phyloP scores from a whole-genome alignment of 2,888 invertebrate species.

The Hirtodrosophila trivittata region DNA sequence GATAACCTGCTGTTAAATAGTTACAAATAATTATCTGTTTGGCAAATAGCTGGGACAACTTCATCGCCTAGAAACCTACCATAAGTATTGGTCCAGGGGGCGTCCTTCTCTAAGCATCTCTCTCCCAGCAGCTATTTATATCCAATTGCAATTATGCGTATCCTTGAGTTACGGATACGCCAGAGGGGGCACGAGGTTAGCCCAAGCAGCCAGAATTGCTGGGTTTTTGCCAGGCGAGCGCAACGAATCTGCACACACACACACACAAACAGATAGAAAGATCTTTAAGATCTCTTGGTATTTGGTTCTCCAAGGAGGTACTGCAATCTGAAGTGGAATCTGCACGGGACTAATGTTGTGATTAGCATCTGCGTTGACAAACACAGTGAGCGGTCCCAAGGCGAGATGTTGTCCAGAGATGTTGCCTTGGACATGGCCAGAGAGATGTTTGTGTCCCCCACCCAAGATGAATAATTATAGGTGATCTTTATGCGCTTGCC shows the following conservation, averaged over 20 bases:
- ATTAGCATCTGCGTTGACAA: constrained; percentile 84
- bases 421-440: constrained; percentile 33
- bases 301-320: constrained; percentile 6
- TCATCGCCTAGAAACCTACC: constrained; percentile 29
- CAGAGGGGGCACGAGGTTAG: constrained; percentile 66
- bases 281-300: constrained; percentile 3
- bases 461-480: constrained; percentile 83
- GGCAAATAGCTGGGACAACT: constrained; percentile 52
- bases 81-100: constrained; percentile 6
- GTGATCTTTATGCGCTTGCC: constrained; percentile 81
- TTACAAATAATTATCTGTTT: constrained; percentile 58
- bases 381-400: constrained; percentile 77
- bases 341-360: constrained; percentile 80
- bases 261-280: background rate
- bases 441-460: constrained; percentile 56
- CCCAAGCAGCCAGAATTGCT: constrained; percentile 67
- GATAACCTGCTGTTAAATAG: constrained; percentile 61
- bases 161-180: constrained; percentile 36
- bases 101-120: constrained; percentile 1
- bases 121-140: constrained; percentile 22
- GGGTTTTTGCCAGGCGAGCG: constrained; percentile 59
- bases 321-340: constrained; percentile 71
- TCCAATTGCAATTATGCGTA: constrained; percentile 70
- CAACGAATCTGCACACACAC: constrained; percentile 45
- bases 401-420: constrained; percentile 26